These are phyloP conservation scores for Steinernema feltiae DNA, from an alignment of 1,140 invertebrate genomes.

Conservation along the genomic window DNA sequence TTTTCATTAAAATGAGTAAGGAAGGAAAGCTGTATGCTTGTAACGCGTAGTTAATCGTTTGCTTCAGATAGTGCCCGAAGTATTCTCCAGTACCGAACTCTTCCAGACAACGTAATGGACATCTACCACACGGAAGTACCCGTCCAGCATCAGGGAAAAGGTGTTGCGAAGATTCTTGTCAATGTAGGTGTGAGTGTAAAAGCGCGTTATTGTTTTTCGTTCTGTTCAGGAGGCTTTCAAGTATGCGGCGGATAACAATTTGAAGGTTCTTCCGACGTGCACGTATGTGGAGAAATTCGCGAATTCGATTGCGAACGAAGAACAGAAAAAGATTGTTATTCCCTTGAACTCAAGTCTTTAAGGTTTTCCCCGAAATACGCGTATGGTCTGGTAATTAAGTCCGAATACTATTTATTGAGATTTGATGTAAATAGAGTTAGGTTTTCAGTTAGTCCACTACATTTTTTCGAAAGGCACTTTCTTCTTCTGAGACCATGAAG, in stretches of 20 bases:
- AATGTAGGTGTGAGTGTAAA: slow-evolving; percentile 25
- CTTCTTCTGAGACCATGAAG: neutral
- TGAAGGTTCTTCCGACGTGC: slow-evolving; percentile 25
- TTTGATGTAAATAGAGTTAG: too few species aligned
- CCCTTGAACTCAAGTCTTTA: neutral
- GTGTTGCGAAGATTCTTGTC: slow-evolving; percentile 35
- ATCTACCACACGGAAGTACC: slow-evolving; percentile 41
- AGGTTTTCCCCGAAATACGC: neutral
- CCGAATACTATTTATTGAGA: too few species aligned
- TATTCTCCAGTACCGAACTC: slow-evolving; percentile 30
- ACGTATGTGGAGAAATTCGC: slow-evolving; percentile 26
- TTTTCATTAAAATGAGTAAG: slow-evolving; percentile 40
- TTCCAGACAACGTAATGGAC: slow-evolving; percentile 38
- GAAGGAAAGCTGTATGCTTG: neutral
- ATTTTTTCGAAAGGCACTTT: neutral
- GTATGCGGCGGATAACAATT: slow-evolving; percentile 18
- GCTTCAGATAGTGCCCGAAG: neutral
- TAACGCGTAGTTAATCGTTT: neutral
- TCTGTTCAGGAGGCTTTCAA: slow-evolving; percentile 25
- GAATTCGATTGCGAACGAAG: neutral
- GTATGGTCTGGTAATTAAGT: too few species aligned
- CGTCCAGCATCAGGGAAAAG: slow-evolving; percentile 36
- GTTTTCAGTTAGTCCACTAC: too few species aligned
- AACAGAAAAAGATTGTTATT: neutral
- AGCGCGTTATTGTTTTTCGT: neutral